Evolutionary conservation across 2,888 invertebrate species (phyloP).

Genomic region (Noctua janthe): DNA sequence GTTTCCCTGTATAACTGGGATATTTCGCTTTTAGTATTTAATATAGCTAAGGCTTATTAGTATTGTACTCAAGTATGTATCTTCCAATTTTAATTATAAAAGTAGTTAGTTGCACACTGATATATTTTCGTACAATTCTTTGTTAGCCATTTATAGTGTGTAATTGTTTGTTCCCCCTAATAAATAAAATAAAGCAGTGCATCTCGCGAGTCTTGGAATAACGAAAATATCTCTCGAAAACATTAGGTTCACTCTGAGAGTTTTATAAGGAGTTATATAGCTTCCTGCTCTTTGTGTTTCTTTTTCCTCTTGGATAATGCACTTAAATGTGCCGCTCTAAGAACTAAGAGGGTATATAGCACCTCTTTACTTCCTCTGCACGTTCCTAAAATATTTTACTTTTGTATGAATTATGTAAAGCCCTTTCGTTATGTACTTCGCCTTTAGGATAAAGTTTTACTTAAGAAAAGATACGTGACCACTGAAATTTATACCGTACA

Average conservation of each 20-base stretch:
- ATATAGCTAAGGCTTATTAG: no score
- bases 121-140: neutral
- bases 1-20: no score
- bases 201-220: neutral
- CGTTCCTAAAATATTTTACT: constrained; percentile 50
- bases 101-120: neutral
- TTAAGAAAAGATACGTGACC: constrained; percentile 49
- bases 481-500: constrained; percentile 31
- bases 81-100: neutral
- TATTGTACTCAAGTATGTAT: neutral
- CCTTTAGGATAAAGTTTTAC: constrained; percentile 54
- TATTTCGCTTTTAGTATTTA: neutral
- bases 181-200: constrained; percentile 1
- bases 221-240: constrained; percentile 30
- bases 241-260: neutral
- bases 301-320: constrained; percentile 47
- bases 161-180: no score
- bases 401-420: constrained; percentile 53
- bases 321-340: constrained; percentile 26
- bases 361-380: constrained; percentile 34
- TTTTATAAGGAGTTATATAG: constrained; percentile 13
- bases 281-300: constrained; percentile 26
- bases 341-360: constrained; percentile 37
- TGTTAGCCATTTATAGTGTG: neutral
- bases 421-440: constrained; percentile 43